These are phyloP conservation scores for Phania funesta DNA, from an alignment of 2,888 invertebrate genomes.

Conservation along the genomic window DNA sequence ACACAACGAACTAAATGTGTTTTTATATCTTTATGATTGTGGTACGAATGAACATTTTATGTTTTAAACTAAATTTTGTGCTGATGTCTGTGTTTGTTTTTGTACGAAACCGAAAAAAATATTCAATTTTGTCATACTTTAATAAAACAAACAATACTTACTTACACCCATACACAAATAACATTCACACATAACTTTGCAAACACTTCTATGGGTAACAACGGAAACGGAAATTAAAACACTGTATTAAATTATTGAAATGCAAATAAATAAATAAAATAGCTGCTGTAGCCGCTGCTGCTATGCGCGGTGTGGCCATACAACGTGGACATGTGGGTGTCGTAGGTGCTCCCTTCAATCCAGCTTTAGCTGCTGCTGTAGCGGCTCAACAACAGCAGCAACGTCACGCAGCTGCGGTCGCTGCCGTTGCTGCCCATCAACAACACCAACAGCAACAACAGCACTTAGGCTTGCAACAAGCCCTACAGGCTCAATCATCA, in stretches of 20 bases:
- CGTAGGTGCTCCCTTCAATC: slow-evolving; percentile 81
- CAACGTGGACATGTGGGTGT: slow-evolving; percentile 85
- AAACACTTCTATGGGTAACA: slow-evolving; percentile 25
- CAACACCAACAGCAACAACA: slow-evolving; percentile 76
- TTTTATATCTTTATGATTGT: slow-evolving; percentile 31
- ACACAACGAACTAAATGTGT: slow-evolving; percentile 51
- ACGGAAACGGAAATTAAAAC: slow-evolving; percentile 54
- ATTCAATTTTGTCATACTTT: slow-evolving; percentile 8
- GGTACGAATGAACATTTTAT: slow-evolving; percentile 46
- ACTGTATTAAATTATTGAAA: slow-evolving; percentile 53
- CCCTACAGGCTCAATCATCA: slow-evolving; percentile 79
- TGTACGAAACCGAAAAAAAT: slow-evolving; percentile 45
- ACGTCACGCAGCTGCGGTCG: slow-evolving; percentile 81
- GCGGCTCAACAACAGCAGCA: slow-evolving; percentile 83
- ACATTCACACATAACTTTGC: slow-evolving; percentile 6
- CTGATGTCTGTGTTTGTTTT: slow-evolving; percentile 62
- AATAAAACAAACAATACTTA: slow-evolving; percentile 7
- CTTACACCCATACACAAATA: slow-evolving; percentile 20
- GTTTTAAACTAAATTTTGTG: slow-evolving; percentile 48
- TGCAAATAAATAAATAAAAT: slow-evolving; percentile 32
- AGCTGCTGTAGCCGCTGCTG: slow-evolving; percentile 83
- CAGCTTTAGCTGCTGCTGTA: slow-evolving; percentile 83
- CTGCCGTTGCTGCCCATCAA: slow-evolving; percentile 83
- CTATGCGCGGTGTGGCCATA: slow-evolving; percentile 91
- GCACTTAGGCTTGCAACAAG: slow-evolving; percentile 72